A percentile compares a stretch with the other conserved stretches of the same genome.
These are phyloP conservation scores for Prionailurus viverrinus DNA, from an alignment of 2,113 vertebrate genomes.

Conservation along the genomic window DNA sequence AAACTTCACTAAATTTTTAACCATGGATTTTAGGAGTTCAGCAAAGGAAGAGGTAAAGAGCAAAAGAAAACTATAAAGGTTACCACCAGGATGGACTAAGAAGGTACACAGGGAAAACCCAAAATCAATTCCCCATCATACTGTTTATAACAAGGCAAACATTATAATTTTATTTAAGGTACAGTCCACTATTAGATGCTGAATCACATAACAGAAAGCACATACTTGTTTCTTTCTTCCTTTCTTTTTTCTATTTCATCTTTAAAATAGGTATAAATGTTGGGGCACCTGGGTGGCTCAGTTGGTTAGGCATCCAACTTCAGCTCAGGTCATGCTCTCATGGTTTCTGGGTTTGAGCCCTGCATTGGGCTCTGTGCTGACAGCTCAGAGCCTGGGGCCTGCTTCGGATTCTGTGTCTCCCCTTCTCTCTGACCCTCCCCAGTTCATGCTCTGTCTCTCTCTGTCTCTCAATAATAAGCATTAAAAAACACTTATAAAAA, in stretches of 20 bases:
- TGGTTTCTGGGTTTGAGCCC: too few species aligned
- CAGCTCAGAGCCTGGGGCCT: too few species aligned
- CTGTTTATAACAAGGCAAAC: not conserved
- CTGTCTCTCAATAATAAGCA: too few species aligned
- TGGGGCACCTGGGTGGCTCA: too few species aligned
- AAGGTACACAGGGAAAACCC: not conserved
- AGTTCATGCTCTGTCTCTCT: too few species aligned
- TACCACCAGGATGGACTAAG: not conserved
- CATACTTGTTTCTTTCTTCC: not conserved
- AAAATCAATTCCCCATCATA: not conserved
- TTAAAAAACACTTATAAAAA: too few species aligned
- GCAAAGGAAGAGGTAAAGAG: not conserved
- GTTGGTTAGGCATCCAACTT: too few species aligned
- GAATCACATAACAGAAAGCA: not conserved
- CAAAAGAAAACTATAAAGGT: not conserved
- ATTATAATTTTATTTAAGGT: not conserved
- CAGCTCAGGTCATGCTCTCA: too few species aligned
- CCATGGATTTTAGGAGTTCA: not conserved
- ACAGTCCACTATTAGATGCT: not conserved
- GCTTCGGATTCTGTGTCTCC: too few species aligned
- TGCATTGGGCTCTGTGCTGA: too few species aligned
- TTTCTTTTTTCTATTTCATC: not conserved
- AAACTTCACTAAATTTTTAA: not conserved
- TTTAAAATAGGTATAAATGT: not conserved
- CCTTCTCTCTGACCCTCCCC: too few species aligned